phyloP scores from a whole-genome alignment of 2,888 invertebrate genomes.

The Autographa gamma region DNA sequence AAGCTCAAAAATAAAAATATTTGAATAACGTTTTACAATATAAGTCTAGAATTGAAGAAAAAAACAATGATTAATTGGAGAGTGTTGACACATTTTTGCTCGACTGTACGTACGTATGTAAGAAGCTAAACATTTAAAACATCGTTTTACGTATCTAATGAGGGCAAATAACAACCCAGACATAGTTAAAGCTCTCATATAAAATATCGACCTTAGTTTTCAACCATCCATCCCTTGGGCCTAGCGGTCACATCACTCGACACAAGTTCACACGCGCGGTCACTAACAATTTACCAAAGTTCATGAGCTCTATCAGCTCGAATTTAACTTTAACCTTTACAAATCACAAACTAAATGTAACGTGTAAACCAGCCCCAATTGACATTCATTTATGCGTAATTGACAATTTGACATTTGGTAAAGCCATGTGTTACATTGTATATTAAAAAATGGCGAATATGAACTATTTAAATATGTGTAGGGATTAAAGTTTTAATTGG shows the following conservation, averaged over 20 bases:
- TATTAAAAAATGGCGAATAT: not conserved
- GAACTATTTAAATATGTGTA: not conserved
- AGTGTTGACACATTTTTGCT: no score
- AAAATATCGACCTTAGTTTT: not conserved
- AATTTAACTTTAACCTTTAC: not conserved
- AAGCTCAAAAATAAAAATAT: no score
- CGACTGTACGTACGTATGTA: no score
- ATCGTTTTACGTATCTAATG: not conserved
- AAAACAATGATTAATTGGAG: no score
- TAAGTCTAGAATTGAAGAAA: no score
- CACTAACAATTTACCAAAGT: not conserved
- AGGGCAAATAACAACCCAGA: not conserved
- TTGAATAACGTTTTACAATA: no score
- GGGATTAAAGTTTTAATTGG: not conserved
- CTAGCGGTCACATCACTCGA: not conserved
- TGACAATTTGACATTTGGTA: slow-evolving; percentile 17
- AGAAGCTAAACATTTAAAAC: not conserved
- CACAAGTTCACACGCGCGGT: not conserved
- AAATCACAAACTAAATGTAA: not conserved
- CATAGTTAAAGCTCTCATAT: not conserved
- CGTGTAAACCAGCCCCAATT: not conserved
- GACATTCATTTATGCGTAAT: not conserved
- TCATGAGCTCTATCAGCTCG: not conserved
- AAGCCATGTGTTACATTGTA: slow-evolving; percentile 10
- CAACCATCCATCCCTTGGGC: not conserved